Evolutionary conservation across 2,113 vertebrate genomes (phyloP).

Genomic region (Panthera tigris): DNA sequence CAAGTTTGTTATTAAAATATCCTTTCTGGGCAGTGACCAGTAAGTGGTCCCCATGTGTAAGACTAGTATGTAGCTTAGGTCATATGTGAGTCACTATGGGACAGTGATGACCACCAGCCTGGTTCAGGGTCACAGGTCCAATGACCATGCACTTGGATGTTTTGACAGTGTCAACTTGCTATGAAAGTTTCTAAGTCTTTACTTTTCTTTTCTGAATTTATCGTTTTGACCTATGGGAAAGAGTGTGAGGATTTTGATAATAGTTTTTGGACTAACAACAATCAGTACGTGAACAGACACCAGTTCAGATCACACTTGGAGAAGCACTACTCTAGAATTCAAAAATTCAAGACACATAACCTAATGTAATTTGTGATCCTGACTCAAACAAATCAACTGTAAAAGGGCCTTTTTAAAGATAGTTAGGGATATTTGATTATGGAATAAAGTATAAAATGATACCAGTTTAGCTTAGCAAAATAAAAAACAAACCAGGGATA

Average conservation of each 20-base stretch:
- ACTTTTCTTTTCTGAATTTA: background rate
- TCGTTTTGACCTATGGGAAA: background rate
- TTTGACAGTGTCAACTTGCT: background rate
- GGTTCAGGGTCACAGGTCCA: background rate
- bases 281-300: background rate
- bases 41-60: background rate
- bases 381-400: background rate
- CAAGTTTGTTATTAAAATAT: background rate
- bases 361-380: background rate
- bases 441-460: background rate
- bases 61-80: background rate
- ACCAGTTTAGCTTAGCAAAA: background rate
- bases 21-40: background rate
- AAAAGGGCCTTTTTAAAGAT: background rate
- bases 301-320: background rate
- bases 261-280: background rate
- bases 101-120: background rate
- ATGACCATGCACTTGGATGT: background rate
- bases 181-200: background rate
- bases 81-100: background rate
- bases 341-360: background rate
- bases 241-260: background rate
- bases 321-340: background rate
- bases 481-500: background rate
- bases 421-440: conserved; percentile 8